Conservation (phyloP, 2,888 invertebrate genomes). For the Sarcophaga rosellei region DNA sequence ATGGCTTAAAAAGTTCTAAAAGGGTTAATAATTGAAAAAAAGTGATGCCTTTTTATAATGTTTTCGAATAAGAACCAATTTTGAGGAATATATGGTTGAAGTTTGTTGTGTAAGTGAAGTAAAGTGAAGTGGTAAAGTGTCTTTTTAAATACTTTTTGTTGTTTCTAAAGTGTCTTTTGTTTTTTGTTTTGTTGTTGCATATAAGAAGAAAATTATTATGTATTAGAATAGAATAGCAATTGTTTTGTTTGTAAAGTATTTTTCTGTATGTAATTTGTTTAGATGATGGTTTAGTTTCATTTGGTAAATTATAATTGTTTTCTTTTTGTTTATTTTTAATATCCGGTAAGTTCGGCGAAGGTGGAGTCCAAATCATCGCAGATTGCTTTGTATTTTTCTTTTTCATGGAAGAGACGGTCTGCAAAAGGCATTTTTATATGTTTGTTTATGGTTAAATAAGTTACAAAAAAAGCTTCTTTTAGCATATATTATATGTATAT, state of each 20-base stretch:
- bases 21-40: neutral
- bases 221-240: neutral
- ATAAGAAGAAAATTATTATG: neutral
- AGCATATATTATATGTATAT: slow-evolving; percentile 68
- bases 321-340: slow-evolving; percentile 84
- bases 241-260: slow-evolving; percentile 14
- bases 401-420: slow-evolving; percentile 91
- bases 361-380: slow-evolving; percentile 98
- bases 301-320: slow-evolving; percentile 76
- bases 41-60: slow-evolving; percentile 1
- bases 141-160: neutral
- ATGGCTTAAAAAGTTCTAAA: slow-evolving; percentile 11
- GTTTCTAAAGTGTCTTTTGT: neutral
- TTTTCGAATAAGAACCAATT: neutral
- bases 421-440: slow-evolving; percentile 82
- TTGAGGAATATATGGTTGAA: neutral
- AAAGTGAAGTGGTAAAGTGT: no score
- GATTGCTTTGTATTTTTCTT: slow-evolving; percentile 97
- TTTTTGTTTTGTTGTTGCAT: neutral
- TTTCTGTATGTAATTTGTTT: slow-evolving; percentile 53
- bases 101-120: no score
- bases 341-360: slow-evolving; percentile 98
- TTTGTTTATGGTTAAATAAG: slow-evolving; percentile 72
- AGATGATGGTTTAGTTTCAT: neutral
- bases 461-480: slow-evolving; percentile 72